A percentile compares a stretch with the other conserved stretches of the same genome.
These are phyloP conservation scores for Epinotia brunnichana DNA, from an alignment of 2,888 invertebrate genomes.

Conservation along the genomic window DNA sequence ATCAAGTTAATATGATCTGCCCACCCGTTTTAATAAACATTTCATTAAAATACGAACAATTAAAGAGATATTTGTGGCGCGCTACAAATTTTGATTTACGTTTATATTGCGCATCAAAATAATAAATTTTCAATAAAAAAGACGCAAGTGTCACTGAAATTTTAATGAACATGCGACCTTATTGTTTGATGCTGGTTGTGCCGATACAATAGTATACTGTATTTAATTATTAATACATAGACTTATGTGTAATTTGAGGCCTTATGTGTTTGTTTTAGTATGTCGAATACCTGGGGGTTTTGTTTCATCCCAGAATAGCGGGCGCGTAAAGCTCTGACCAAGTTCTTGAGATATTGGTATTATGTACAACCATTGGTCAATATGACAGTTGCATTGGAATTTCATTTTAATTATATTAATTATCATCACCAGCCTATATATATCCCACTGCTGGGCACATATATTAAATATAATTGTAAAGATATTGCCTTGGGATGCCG, in stretches of 20 bases:
- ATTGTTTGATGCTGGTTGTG: not conserved
- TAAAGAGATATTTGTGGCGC: not conserved
- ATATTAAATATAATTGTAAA: no score
- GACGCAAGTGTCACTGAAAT: not conserved
- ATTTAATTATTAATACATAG: not conserved
- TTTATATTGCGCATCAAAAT: not conserved
- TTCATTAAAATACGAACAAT: not conserved
- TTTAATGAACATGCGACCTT: constrained; percentile 6
- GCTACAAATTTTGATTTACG: not conserved
- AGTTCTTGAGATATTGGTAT: constrained; percentile 1
- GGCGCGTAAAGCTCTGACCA: not conserved
- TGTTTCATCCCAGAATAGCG: not conserved
- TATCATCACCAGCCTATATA: no score
- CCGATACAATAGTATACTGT: not conserved
- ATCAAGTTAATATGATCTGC: not conserved
- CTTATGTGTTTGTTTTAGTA: constrained; percentile 21
- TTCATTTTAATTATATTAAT: no score
- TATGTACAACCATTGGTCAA: no score
- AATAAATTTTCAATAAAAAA: not conserved
- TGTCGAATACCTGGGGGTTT: constrained; percentile 12
- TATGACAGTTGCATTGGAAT: no score
- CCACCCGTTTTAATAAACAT: not conserved
- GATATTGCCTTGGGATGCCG: no score
- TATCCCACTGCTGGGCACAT: no score
- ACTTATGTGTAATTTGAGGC: not conserved